Evolutionary conservation across 2,797 vertebrate species (phyloP).

Genomic region (Clamator glandarius): DNA sequence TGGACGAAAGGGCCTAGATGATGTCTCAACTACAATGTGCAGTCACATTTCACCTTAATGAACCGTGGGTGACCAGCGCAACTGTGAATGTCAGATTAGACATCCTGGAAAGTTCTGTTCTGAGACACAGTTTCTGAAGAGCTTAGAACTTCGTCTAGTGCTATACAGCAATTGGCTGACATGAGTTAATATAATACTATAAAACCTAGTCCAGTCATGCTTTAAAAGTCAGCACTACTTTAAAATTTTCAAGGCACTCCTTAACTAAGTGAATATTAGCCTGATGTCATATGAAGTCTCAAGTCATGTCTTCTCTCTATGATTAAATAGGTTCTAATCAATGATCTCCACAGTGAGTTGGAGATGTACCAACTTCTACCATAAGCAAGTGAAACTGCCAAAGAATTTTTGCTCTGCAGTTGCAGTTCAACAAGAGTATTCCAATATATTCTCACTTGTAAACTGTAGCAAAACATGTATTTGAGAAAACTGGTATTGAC

Average conservation of each 20-base stretch:
- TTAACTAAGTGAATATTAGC: not conserved
- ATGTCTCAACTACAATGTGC: not conserved
- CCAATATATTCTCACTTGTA: not conserved
- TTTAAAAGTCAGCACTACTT: not conserved
- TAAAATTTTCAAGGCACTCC: not conserved
- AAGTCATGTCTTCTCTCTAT: not conserved
- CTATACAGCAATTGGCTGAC: not conserved
- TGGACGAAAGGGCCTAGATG: not conserved
- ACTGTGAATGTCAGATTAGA: not conserved
- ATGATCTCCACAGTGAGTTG: not conserved
- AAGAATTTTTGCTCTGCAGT: not conserved
- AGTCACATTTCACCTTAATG: not conserved
- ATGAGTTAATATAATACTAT: accelerated
- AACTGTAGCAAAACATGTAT: not conserved
- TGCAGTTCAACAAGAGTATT: not conserved
- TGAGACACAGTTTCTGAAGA: not conserved
- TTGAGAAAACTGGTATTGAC: not conserved
- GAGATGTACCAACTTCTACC: not conserved
- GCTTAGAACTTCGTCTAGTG: not conserved
- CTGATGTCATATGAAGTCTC: not conserved
- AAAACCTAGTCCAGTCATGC: not conserved
- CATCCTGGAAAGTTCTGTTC: not conserved
- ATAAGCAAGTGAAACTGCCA: not conserved
- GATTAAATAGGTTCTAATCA: not conserved
- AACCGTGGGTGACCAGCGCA: not conserved